These are phyloP conservation scores for Branchellion lobata DNA, from an alignment of 2,888 invertebrate genomes.

Conservation along the genomic window DNA sequence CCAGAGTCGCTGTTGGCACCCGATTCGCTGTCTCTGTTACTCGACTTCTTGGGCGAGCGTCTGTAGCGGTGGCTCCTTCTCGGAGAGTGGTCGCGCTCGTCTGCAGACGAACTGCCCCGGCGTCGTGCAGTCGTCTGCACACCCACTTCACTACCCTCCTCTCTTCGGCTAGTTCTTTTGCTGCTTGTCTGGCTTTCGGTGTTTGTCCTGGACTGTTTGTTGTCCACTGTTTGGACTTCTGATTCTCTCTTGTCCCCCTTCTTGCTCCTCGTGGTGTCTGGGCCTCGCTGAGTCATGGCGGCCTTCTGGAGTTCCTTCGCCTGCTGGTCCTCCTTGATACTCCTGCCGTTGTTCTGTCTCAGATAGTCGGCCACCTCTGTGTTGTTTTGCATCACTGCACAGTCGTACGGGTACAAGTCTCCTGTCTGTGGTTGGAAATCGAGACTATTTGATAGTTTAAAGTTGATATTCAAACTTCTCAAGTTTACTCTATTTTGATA, in stretches of 20 bases:
- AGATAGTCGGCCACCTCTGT: slow-evolving; percentile 37
- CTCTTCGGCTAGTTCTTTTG: neutral
- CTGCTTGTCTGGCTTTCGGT: slow-evolving; percentile 14
- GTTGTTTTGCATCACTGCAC: slow-evolving; percentile 37
- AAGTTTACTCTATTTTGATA: too few relatives aligned
- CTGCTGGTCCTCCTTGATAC: slow-evolving; percentile 21
- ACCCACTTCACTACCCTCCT: neutral
- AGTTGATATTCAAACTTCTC: too few relatives aligned
- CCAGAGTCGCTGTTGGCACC: neutral
- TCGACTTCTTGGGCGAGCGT: neutral
- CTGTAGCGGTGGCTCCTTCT: neutral
- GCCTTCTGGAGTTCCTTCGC: slow-evolving; percentile 23
- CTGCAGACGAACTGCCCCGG: neutral
- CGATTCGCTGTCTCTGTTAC: neutral
- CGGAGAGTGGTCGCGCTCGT: neutral
- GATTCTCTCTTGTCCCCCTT: neutral
- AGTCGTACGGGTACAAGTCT: slow-evolving; percentile 44
- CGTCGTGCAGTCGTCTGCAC: slow-evolving; percentile 6
- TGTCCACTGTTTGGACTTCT: neutral
- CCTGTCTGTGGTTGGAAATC: slow-evolving; percentile 33
- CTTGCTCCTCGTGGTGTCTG: slow-evolving; percentile 10
- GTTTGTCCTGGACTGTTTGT: neutral
- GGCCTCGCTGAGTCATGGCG: neutral
- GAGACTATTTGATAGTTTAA: too few relatives aligned
- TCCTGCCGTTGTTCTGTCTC: slow-evolving; percentile 25